phyloP scores from a whole-genome alignment of 2,113 vertebrate genomes.

The Phrynosoma blainvillii region DNA sequence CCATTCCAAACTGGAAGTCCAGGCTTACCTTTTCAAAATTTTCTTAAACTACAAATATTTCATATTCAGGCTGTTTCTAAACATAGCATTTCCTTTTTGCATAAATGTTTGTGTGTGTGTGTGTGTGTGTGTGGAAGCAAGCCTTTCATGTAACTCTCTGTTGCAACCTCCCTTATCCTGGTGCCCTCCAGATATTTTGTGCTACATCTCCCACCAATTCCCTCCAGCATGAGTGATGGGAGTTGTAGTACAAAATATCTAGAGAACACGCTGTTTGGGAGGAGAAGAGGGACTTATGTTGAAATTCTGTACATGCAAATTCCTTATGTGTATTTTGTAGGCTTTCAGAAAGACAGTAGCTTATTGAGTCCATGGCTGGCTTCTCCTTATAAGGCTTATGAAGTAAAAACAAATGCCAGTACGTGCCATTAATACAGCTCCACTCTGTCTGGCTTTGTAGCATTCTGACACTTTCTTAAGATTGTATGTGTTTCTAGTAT shows the following conservation, averaged over 20 bases:
- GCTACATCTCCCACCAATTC: no score
- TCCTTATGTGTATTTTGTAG: background rate
- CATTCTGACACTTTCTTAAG: slow-evolving; percentile 17
- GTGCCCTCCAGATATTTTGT: no score
- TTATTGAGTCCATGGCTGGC: background rate
- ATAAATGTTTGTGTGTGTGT: no score
- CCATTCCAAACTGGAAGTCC: no score
- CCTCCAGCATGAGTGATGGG: background rate
- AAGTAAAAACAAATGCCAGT: background rate
- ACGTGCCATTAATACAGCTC: background rate
- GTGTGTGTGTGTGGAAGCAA: background rate
- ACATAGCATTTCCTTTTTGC: no score
- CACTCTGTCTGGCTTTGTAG: background rate
- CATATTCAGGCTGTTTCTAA: no score
- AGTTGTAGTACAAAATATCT: background rate
- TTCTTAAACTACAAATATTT: no score
- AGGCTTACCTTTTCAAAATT: no score
- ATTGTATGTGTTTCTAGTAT: background rate
- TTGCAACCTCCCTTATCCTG: no score
- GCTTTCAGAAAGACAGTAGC: slow-evolving; percentile 20
- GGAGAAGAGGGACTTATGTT: background rate
- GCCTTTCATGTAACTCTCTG: background rate
- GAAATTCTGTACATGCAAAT: background rate
- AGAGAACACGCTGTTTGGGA: background rate
- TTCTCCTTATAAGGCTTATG: background rate